These are phyloP conservation scores for Pandion haliaetus DNA, from an alignment of 2,113 vertebrate genomes.

Conservation along the genomic window DNA sequence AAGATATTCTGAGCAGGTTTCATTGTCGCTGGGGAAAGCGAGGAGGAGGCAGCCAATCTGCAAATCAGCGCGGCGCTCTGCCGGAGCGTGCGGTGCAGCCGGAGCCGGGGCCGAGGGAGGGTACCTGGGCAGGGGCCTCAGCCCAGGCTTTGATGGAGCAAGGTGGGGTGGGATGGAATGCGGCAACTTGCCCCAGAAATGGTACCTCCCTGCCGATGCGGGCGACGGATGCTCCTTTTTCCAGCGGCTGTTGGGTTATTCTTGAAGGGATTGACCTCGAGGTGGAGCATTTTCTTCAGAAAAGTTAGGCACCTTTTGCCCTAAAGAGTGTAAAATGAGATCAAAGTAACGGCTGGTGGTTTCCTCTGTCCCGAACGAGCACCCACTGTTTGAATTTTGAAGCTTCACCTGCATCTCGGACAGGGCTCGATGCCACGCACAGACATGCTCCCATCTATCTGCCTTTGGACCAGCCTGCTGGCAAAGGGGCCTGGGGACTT, in stretches of 20 bases:
- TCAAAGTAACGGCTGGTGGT: neutral
- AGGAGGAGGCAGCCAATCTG: constrained; percentile 29
- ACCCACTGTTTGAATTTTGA: neutral
- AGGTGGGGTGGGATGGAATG: fast-evolving
- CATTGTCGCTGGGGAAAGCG: constrained; percentile 26
- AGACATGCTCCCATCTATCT: neutral
- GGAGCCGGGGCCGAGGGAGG: neutral
- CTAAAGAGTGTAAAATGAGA: neutral
- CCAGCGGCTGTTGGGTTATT: neutral
- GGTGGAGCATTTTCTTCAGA: neutral
- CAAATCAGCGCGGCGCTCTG: neutral
- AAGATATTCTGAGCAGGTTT: neutral
- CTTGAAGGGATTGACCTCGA: neutral
- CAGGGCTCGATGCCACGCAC: fast-evolving
- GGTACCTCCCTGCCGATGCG: too few relatives aligned
- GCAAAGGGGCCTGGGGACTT: neutral
- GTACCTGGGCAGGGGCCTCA: neutral
- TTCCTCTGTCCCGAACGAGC: neutral
- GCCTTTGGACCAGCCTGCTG: neutral
- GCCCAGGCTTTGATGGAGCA: neutral
- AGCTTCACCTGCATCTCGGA: neutral
- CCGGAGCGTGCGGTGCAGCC: neutral
- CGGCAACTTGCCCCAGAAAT: neutral
- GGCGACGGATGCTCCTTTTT: neutral
- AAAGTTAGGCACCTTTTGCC: neutral